A percentile compares a stretch with the other conserved stretches of the same genome.
Evolutionary conservation across 2,797 vertebrate species (phyloP).

Genomic region (Macroramphosus scolopax): DNA sequence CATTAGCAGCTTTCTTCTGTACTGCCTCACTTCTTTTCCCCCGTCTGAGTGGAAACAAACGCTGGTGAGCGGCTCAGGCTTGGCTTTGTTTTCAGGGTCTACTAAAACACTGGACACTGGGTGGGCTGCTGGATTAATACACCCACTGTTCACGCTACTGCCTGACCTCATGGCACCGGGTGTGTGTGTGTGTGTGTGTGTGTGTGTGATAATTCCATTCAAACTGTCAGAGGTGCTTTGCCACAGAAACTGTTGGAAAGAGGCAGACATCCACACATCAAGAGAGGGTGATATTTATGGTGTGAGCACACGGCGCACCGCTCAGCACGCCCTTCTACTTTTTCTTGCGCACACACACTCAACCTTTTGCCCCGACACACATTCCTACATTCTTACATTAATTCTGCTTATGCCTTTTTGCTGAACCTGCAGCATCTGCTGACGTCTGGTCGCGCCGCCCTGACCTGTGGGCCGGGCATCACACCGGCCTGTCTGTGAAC

Average conservation of each 20-base stretch:
- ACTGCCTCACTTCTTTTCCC: slow-evolving; percentile 35
- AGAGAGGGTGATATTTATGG: slow-evolving; percentile 28
- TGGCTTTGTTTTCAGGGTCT: slow-evolving; percentile 31
- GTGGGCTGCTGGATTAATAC: slow-evolving; percentile 46
- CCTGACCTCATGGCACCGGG: slow-evolving; percentile 16
- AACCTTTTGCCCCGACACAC: slow-evolving; percentile 30
- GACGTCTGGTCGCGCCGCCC: slow-evolving; percentile 41
- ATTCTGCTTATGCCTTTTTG: slow-evolving; percentile 31
- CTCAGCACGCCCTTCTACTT: neutral
- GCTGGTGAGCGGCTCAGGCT: slow-evolving; percentile 26
- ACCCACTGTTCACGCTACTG: slow-evolving; percentile 36
- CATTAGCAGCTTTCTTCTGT: slow-evolving; percentile 40
- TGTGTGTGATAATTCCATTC: slow-evolving; percentile 14
- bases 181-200: slow-evolving; percentile 13
- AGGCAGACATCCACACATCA: slow-evolving; percentile 8
- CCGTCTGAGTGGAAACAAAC: slow-evolving; percentile 33
- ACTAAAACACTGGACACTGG: slow-evolving; percentile 40
- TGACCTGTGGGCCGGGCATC: slow-evolving; percentile 25
- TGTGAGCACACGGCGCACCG: slow-evolving; percentile 6
- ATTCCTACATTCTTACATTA: slow-evolving; percentile 39
- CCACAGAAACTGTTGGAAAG: slow-evolving; percentile 14
- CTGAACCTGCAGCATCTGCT: slow-evolving; percentile 35
- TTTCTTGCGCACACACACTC: slow-evolving; percentile 10
- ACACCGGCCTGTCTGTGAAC: slow-evolving; percentile 53
- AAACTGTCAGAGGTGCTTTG: too few relatives aligned